Percentiles rank a stretch among this genome's conserved stretches.
Conservation (phyloP, 2,113 vertebrate species). For the Misgurnus anguillicaudatus region DNA sequence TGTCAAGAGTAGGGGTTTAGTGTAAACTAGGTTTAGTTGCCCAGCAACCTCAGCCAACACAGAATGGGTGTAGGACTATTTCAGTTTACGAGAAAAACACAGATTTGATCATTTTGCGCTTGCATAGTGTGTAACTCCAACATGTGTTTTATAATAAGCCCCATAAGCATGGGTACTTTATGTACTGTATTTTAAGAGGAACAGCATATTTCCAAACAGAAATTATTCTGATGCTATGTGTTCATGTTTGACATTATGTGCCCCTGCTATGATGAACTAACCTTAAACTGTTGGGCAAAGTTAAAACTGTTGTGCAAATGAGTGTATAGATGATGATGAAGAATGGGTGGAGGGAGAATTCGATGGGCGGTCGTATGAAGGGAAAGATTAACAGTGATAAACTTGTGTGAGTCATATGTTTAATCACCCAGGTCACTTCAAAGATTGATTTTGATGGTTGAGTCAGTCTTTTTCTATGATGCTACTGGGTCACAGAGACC, state of each 20-base stretch:
- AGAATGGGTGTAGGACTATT: not conserved
- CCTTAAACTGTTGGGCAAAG: conserved; percentile 4
- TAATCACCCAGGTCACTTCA: conserved; percentile 29
- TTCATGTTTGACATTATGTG: conserved; percentile 15
- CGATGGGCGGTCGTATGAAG: not conserved
- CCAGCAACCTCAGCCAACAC: not conserved
- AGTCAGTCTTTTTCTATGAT: conserved; percentile 44
- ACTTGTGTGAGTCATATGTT: conserved; percentile 30
- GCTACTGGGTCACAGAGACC: conserved; percentile 40
- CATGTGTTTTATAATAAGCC: not conserved
- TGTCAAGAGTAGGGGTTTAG: too few relatives aligned
- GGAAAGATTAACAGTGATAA: not conserved
- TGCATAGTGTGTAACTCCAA: not conserved
- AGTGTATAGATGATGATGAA: not conserved
- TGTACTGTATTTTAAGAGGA: conserved; percentile 11
- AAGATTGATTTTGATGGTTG: conserved; percentile 21
- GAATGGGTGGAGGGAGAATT: not conserved
- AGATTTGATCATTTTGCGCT: not conserved
- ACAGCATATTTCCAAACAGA: conserved; percentile 3
- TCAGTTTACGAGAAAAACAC: not conserved
- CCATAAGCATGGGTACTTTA: conserved; percentile 11
- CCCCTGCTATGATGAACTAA: not conserved
- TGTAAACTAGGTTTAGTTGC: not conserved
- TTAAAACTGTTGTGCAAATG: not conserved
- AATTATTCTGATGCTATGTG: conserved; percentile 10